Percentiles rank a stretch among this genome's conserved stretches.
Conservation (phyloP, 2,888 invertebrate genomes). For the Mechanitis messenoides region DNA sequence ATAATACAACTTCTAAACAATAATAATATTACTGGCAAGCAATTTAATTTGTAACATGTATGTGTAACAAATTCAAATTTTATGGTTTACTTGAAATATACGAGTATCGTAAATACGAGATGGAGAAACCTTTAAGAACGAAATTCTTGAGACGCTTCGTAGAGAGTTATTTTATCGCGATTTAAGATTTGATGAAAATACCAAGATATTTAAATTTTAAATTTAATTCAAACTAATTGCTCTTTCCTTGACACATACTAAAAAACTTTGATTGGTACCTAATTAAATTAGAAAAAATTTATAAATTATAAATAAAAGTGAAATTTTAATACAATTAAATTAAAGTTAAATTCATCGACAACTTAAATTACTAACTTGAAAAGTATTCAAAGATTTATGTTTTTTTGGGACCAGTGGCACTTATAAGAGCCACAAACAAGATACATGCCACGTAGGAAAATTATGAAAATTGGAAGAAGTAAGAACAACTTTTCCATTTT, state of each 20-base stretch:
- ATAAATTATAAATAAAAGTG: not conserved
- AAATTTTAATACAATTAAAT: conserved; percentile 7
- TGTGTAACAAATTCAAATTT: conserved; percentile 15
- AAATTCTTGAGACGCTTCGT: conserved; percentile 14
- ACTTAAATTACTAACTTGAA: conserved; percentile 21
- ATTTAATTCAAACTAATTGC: not conserved
- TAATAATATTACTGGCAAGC: not conserved
- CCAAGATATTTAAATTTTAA: not conserved
- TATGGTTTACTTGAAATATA: conserved; percentile 21
- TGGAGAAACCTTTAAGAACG: conserved; percentile 20
- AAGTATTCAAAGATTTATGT: conserved; percentile 28
- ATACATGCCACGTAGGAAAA: conserved; percentile 34
- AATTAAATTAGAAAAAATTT: not conserved
- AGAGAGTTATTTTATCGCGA: conserved; percentile 11
- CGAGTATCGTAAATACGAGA: conserved; percentile 24
- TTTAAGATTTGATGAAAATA: conserved; percentile 6
- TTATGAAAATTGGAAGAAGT: conserved; percentile 40
- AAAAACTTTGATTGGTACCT: no score
- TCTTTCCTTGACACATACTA: no score
- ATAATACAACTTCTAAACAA: no score
- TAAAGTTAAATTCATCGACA: conserved; percentile 22
- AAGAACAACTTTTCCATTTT: conserved; percentile 26
- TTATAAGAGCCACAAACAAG: conserved; percentile 33
- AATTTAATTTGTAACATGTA: not conserved
- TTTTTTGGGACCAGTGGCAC: conserved; percentile 17